A percentile compares a stretch with the other conserved stretches of the same genome.
Evolutionary conservation across 2,113 vertebrate genomes (phyloP).

Genomic region (Siphamia tubifer): DNA sequence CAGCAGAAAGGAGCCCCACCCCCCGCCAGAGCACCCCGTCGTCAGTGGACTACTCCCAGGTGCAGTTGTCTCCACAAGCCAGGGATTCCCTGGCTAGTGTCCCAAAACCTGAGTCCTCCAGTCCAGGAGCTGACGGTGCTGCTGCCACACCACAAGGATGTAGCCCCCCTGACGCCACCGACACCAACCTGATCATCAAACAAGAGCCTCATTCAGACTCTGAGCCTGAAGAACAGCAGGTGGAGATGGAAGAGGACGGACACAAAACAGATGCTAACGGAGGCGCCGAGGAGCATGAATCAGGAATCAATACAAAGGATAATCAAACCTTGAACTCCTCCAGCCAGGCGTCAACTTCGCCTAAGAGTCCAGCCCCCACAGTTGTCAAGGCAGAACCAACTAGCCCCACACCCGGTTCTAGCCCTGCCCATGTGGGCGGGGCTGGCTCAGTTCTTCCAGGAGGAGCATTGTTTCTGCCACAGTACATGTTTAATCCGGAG

Average conservation of each 20-base stretch:
- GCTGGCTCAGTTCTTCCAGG: conserved; percentile 74
- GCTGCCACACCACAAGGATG: conserved; percentile 68
- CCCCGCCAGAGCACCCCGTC: conserved; percentile 59
- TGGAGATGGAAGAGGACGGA: conserved; percentile 32
- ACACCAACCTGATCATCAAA: conserved; percentile 76
- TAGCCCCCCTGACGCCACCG: conserved; percentile 45
- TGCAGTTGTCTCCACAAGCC: conserved; percentile 55
- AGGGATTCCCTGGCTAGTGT: conserved; percentile 53
- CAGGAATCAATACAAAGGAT: not conserved
- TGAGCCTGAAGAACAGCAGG: conserved; percentile 69
- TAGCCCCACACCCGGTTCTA: conserved; percentile 91
- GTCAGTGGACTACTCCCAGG: conserved; percentile 50
- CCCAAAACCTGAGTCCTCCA: conserved; percentile 73
- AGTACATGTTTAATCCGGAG: conserved; percentile 87
- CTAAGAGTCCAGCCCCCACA: conserved; percentile 76
- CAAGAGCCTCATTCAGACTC: conserved; percentile 82
- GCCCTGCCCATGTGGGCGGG: conserved; percentile 84
- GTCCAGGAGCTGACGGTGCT: conserved; percentile 78
- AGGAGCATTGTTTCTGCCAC: conserved; percentile 86
- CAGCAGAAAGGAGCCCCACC: conserved; percentile 69
- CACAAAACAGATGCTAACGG: conserved; percentile 15
- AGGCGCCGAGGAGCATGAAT: conserved; percentile 22
- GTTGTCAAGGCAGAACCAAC: conserved; percentile 87
- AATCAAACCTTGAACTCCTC: not conserved
- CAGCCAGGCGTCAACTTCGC: conserved; percentile 75